Percentiles rank a stretch among this genome's conserved stretches.
phyloP scores from a whole-genome alignment of 2,888 invertebrate species.

The Leptura quadrifasciata region DNA sequence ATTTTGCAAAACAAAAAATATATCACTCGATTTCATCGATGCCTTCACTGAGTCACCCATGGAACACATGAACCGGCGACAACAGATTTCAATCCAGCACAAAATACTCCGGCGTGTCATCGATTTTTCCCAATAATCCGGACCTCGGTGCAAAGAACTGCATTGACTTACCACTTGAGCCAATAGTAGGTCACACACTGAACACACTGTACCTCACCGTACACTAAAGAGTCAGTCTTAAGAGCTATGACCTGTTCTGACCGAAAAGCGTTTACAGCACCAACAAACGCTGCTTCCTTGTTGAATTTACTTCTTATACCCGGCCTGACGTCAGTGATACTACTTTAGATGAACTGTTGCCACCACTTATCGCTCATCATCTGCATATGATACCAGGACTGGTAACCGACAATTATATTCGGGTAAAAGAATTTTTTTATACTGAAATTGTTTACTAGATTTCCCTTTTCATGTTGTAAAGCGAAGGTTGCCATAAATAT shows the following conservation, averaged over 20 bases:
- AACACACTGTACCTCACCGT: conserved; percentile 40
- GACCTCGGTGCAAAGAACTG: conserved; percentile 44
- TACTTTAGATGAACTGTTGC: conserved; percentile 44
- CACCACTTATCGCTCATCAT: conserved; percentile 46
- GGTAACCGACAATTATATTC: not conserved
- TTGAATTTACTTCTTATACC: conserved; percentile 70
- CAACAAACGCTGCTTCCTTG: conserved; percentile 68
- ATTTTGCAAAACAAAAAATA: not conserved
- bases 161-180: conserved; percentile 56
- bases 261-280: conserved; percentile 66
- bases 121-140: conserved; percentile 25
- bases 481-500: too few relatives aligned
- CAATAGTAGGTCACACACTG: conserved; percentile 57
- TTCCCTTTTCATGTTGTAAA: not conserved
- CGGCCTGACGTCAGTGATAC: conserved; percentile 66
- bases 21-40: not conserved
- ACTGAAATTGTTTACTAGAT: not conserved
- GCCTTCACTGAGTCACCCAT: conserved; percentile 21
- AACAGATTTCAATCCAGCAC: not conserved
- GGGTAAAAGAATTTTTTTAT: not conserved
- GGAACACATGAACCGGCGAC: not conserved
- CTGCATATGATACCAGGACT: conserved; percentile 17
- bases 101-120: conserved; percentile 33
- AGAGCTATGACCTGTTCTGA: conserved; percentile 71
- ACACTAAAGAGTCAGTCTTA: conserved; percentile 37